Percentiles rank a stretch among this genome's conserved stretches.
Conservation (phyloP, 2,113 vertebrate species). For the Lasiurus borealis region DNA sequence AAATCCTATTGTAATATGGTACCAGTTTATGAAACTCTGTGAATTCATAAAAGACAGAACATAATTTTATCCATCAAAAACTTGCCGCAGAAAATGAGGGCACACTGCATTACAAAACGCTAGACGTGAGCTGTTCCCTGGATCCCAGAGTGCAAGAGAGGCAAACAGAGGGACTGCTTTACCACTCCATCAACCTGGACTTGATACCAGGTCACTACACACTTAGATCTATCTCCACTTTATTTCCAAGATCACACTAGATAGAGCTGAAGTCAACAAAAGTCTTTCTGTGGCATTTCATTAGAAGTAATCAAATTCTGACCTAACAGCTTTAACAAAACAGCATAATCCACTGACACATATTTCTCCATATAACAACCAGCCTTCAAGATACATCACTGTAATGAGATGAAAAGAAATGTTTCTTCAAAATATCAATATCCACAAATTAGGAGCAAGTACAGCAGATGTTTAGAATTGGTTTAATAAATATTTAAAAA, state of each 20-base stretch:
- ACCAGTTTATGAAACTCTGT: not conserved
- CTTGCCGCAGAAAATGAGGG: constrained; percentile 22
- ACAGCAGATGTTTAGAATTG: constrained; percentile 55
- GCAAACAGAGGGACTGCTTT: not conserved
- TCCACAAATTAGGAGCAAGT: not conserved
- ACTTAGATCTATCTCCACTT: not conserved
- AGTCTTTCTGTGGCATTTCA: constrained; percentile 30
- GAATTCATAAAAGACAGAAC: constrained; percentile 72
- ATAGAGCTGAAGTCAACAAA: constrained; percentile 11
- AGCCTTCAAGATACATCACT: not conserved
- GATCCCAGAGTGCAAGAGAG: not conserved
- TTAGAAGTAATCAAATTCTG: constrained; percentile 37
- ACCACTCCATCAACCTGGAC: constrained; percentile 3
- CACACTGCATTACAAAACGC: not conserved
- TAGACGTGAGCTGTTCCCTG: not conserved
- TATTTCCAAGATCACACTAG: constrained; percentile 33
- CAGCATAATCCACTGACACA: not conserved
- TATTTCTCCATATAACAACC: constrained; percentile 10
- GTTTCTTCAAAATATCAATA: constrained; percentile 44
- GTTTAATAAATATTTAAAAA: constrained; percentile 70
- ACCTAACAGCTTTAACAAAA: not conserved
- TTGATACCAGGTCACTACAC: constrained; percentile 39
- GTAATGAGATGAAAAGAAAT: not conserved
- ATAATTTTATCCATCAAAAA: constrained; percentile 63
- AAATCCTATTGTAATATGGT: constrained; percentile 45